Evolutionary conservation across 2,113 vertebrate genomes (phyloP), one percentile per base, ranked within the genome.

Genomic region (Phocoena phocoena): DNA sequence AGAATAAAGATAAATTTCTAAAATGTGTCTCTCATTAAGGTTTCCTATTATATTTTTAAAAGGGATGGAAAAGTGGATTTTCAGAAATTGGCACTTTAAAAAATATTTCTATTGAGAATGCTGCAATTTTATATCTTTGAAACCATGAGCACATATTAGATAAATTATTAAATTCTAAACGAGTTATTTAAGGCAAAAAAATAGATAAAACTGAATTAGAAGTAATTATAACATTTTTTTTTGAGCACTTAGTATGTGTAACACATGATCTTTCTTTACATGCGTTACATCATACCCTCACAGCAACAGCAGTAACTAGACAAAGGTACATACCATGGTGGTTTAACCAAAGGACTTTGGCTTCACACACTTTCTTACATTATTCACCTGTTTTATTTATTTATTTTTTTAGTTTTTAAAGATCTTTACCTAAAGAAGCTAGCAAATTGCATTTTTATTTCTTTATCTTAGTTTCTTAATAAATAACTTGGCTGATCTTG

Each of bases 1-100:
- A 84, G n/a, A 65, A 83, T 23, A 79, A 70, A 93, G 71, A 58
- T 33, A 84, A 36, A 20, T 17, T 21, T 47, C 60, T 17, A 7
- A 73, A 90, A 58, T 60, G 15, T 74, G 31, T 80, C 44, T 87
- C 53, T 83, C 31, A 7, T 41, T 68, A 77, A 79, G 3, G 11
- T 88, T 93, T 81, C 73, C 70, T 68, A 74, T 33, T 80, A 28
- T 86, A 90, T 74, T 93, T 77, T 91, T 15, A 28, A 95, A 88
- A 55, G 38, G 8, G 21, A 76, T 26, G 13, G 86, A 93, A 60
- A 60, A 41, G 13, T 38, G 55, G 50, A 80, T 44, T 83, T 96
- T 81, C 31, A 80, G 62, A 95, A 89, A 93, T 14, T 31, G 20
- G 36, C 31, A 74, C 6, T 94, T 90, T 63, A 70, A 21, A 23